Evolutionary conservation across 2,797 vertebrate genomes (phyloP), one percentile per base, ranked within the genome.

Genomic region (Macrochelys suwanniensis): DNA sequence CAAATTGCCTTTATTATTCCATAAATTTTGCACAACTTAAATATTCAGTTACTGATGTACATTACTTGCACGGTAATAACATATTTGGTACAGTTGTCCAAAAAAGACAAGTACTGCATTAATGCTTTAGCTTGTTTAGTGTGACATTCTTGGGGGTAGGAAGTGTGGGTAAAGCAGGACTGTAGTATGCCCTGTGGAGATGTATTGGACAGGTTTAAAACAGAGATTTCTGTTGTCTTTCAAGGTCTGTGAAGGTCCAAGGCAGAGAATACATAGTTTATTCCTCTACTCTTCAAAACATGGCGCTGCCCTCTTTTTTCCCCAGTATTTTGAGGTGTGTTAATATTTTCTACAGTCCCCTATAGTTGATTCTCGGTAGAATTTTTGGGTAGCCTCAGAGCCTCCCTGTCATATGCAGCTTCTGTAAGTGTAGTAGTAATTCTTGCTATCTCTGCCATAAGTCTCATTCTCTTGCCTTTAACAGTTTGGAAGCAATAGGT

Each of bases 1-100:
- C 89, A 94, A 53, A 68, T 28, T 87, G 54, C 93, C 76, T 96
- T 96, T 87, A 94, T 95, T 96, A 93, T 95, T 94, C 50, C 74
- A 95, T 83, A 83, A 88, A 91, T 95, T 96, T 92, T 94, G 53
- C 91, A 84, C 89, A 96, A 56, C 49, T 96, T 93, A 90, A 88
- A 77, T 84, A 91, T 96, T 76, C 56, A 95, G 8, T 11, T 5
- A 76, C n/a, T 85, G 86, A 82, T 80, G 37, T 81, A 86, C 87
- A 71, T 92, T 95, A 83, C 28, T 88, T 90, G 74, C 21, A 11
- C 45, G 80, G 54, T 95, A 2, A 81, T 96, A 92, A 74, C n/a
- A 47, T 90, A 84, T 91, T 71, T 33, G 65, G 15, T 68, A 86
- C 51, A 92, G 94, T 77, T 91, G 87, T 84, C 33, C 33, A 54